Base-by-base conservation (phyloP, 2,113 vertebrate genomes). In the Riparia riparia region DNA sequence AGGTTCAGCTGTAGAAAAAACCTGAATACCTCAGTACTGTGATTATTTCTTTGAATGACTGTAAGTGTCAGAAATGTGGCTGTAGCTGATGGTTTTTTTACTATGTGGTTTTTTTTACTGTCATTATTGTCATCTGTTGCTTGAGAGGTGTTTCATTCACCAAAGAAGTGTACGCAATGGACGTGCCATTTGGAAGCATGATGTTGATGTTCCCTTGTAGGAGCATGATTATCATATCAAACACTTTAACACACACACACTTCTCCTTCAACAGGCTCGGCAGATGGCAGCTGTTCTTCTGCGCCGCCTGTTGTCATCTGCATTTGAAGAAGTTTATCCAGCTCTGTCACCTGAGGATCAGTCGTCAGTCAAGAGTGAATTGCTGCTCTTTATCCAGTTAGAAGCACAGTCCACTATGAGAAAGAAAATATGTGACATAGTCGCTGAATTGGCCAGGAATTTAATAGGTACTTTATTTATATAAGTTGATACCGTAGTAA, bases 241-340 rank as follows among this genome's bases (percentile, higher is more conserved):
- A 39, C 63, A 13, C 39, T 84, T 72, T 29, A 64, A 73, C 49
- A 17, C 82, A 10, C 82, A 9, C 41, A 2, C 69, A 4, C 49
- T 81, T 77, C 54, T 90, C 54, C 15, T 72, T 90, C 39, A 63
- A 63, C 93, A 99, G 99, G 99, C 99, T 91, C 98, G 98, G 97
- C 99, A 99, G 97, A 99, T 99, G 99, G 99, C 99, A 7, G 99
- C 99, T 3, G 99, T 99, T 76, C 98, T 99, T 72, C 97, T 99
- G 41, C 98, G 99, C 66, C 98, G 99, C 61, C 98, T 99, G 88
- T 95, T 99, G 96, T 99, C 99, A 19, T 99, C 99, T 22, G 98
- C 99, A 12, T 99, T 99, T 82, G 99, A 99, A 95, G 99, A 99
- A 96, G 98, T 99, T 73, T 99, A 99, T 95, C 99, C 99, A 24